Percentiles rank a stretch among this genome's conserved stretches.
Evolutionary conservation across 2,888 invertebrate species (phyloP).

Genomic region (Heliconius cydno): DNA sequence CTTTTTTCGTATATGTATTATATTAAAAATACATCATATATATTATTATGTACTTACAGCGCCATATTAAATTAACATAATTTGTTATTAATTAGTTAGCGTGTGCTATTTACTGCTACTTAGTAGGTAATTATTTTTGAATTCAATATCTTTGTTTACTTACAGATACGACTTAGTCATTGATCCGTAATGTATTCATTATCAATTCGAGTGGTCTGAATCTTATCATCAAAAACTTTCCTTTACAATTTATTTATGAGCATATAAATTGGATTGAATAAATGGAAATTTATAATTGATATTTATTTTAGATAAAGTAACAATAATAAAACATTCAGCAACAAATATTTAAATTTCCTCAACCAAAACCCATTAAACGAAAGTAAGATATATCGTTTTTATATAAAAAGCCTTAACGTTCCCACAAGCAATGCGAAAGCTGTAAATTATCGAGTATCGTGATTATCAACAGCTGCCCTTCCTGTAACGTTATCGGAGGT

Average conservation of each 20-base stretch:
- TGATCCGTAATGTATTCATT: constrained; percentile 5
- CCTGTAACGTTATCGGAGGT: constrained; percentile 58
- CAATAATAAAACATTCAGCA: neutral
- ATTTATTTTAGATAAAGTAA: neutral
- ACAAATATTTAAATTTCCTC: neutral
- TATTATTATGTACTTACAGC: neutral
- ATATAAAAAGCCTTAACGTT: neutral
- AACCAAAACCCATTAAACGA: neutral
- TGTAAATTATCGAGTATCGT: constrained; percentile 49
- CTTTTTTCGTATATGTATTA: neutral
- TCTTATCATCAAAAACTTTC: constrained; percentile 24
- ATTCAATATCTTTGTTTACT: constrained; percentile 14
- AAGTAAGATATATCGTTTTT: neutral
- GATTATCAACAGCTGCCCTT: constrained; percentile 74
- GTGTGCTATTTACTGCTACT: constrained; percentile 7
- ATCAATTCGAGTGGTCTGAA: constrained; percentile 6
- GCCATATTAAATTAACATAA: neutral
- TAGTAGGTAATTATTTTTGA: constrained; percentile 12
- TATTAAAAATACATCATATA: neutral
- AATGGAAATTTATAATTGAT: no score
- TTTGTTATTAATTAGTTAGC: constrained; percentile 2
- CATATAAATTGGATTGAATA: neutral
- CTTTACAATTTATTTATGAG: neutral
- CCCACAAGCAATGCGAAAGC: constrained; percentile 14
- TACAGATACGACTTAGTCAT: constrained; percentile 15